Conservation (phyloP, 2,797 vertebrate species). For the Craterocephalus amniculus region DNA sequence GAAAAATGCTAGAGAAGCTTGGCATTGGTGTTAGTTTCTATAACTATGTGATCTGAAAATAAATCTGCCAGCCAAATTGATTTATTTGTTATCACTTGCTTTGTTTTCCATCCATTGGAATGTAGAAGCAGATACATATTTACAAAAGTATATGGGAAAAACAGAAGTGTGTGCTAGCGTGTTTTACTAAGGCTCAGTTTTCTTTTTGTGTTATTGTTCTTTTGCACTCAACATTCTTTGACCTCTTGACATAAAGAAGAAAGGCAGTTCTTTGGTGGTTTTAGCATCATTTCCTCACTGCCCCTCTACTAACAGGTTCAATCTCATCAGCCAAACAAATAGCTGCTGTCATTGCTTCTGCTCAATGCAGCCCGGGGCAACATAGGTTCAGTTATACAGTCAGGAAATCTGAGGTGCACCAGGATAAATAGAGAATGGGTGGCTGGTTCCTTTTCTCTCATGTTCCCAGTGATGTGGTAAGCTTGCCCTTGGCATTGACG, state of each 20-base stretch:
- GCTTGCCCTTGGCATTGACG: constrained; percentile 64
- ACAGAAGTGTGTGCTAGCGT: constrained; percentile 20
- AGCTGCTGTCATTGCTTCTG: constrained; percentile 66
- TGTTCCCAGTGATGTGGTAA: constrained; percentile 68
- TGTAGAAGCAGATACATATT: constrained; percentile 69
- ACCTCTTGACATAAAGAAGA: constrained; percentile 53
- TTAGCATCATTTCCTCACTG: constrained; percentile 33
- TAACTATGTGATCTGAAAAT: constrained; percentile 74
- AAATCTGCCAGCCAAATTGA: constrained; percentile 73
- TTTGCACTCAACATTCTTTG: constrained; percentile 42
- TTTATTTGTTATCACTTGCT: constrained; percentile 76
- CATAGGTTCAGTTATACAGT: constrained; percentile 49
- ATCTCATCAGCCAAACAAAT: constrained; percentile 78
- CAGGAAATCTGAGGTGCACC: constrained; percentile 34
- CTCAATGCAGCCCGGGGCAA: constrained; percentile 59
- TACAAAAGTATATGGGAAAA: constrained; percentile 66
- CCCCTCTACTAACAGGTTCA: constrained; percentile 56
- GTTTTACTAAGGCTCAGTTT: constrained; percentile 62
- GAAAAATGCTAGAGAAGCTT: constrained; percentile 68
- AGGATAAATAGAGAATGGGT: constrained; percentile 52
- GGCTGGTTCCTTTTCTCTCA: constrained; percentile 50
- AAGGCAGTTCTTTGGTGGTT: constrained; percentile 35
- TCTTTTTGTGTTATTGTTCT: constrained; percentile 32
- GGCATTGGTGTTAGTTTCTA: constrained; percentile 71
- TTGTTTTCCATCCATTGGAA: constrained; percentile 60